Percentiles rank a stretch among this genome's conserved stretches.
These are phyloP conservation scores for Tethea ocularis DNA, from an alignment of 2,888 invertebrate species.

Conservation along the genomic window DNA sequence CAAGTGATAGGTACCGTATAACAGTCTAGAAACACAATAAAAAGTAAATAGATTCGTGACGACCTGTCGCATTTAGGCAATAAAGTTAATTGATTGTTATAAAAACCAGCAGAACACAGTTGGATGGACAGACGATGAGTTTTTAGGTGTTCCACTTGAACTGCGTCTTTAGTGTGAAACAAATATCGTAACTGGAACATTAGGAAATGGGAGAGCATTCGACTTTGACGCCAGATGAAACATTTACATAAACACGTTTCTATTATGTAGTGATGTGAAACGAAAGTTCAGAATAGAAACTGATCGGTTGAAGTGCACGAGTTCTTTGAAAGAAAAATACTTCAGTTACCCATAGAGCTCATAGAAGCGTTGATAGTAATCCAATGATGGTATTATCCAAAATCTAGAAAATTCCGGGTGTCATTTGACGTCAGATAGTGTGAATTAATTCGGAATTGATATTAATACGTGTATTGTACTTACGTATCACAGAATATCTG, in stretches of 20 bases:
- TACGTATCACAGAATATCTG: too few relatives aligned
- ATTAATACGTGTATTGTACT: not conserved
- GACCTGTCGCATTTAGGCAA: constrained; percentile 46
- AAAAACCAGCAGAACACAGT: constrained; percentile 34
- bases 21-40: constrained; percentile 28
- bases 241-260: constrained; percentile 45
- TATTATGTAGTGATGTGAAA: constrained; percentile 2
- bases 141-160: constrained; percentile 16
- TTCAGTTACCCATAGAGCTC: too few relatives aligned
- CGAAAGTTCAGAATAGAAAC: constrained; percentile 1
- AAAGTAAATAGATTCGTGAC: constrained; percentile 58
- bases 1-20: not conserved
- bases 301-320: not conserved
- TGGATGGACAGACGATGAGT: constrained; percentile 12
- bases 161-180: constrained; percentile 11
- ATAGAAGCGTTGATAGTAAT: too few relatives aligned
- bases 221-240: constrained; percentile 40
- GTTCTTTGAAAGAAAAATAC: too few relatives aligned
- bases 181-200: constrained; percentile 20
- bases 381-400: too few relatives aligned
- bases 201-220: constrained; percentile 38
- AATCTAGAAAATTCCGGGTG: not conserved
- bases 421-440: not conserved
- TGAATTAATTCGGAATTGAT: not conserved
- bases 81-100: constrained; percentile 55